phyloP scores from a whole-genome alignment of 2,113 vertebrate genomes.

The Solea solea region DNA sequence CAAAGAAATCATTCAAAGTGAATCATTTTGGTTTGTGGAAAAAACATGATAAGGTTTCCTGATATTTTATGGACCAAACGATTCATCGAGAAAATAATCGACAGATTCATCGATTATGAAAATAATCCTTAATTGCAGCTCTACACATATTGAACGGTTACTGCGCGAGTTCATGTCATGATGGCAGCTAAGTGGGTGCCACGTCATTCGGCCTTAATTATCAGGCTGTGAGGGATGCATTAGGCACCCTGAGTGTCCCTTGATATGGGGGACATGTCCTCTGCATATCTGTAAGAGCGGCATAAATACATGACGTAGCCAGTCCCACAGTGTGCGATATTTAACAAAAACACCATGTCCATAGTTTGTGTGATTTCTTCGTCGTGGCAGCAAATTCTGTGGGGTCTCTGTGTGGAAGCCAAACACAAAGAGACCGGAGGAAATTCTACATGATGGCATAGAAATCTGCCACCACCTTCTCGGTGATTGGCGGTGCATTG shows the following conservation, averaged over 20 bases:
- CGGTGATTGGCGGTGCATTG: not conserved
- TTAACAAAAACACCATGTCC: constrained; percentile 5
- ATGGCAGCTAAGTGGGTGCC: not conserved
- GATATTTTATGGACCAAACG: no score
- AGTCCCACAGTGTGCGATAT: constrained; percentile 46
- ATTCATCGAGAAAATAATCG: no score
- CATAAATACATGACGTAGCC: constrained; percentile 30
- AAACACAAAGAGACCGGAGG: not conserved
- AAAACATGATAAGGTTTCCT: no score
- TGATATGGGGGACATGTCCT: constrained; percentile 62
- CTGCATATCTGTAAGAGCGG: constrained; percentile 54
- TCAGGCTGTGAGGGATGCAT: constrained; percentile 40
- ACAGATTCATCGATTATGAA: no score
- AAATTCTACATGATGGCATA: not conserved
- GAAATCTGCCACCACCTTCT: not conserved
- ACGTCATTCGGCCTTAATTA: constrained; percentile 54
- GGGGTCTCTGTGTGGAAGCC: no score
- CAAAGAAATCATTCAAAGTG: no score
- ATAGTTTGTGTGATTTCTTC: no score
- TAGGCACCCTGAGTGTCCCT: constrained; percentile 52
- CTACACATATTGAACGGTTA: no score
- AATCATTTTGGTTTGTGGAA: no score
- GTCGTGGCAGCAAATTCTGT: no score
- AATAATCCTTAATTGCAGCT: no score
- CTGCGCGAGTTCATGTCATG: not conserved